A percentile compares a stretch with the other conserved stretches of the same genome.
phyloP scores from a whole-genome alignment of 1,140 invertebrate species.

The Ostrea edulis region DNA sequence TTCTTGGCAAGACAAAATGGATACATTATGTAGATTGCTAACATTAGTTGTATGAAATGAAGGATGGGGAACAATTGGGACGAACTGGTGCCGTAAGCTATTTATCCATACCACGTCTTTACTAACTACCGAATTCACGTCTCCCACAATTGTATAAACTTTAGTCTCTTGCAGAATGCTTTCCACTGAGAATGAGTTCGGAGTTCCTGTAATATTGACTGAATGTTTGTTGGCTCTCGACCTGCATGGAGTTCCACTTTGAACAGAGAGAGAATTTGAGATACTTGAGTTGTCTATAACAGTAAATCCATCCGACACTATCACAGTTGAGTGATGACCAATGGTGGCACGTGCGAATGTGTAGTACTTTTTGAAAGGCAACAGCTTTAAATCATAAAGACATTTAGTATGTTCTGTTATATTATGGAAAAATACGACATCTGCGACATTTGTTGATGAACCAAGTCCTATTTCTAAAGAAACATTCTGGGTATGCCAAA shows the following conservation, averaged over 20 bases:
- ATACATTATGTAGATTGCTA: not conserved
- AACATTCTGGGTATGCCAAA: conserved; percentile 58
- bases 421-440: conserved; percentile 49
- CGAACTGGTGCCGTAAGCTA: not conserved
- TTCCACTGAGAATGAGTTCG: not conserved
- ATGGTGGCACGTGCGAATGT: not conserved
- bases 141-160: not conserved
- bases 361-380: conserved; percentile 6
- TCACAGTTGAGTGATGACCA: conserved; percentile 20
- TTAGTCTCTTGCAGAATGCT: not conserved
- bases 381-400: not conserved
- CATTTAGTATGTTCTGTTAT: not conserved
- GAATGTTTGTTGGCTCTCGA: not conserved
- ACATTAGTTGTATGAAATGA: not conserved
- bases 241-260: conserved; percentile 27
- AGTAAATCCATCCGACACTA: conserved; percentile 37
- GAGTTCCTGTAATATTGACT: not conserved
- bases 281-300: conserved; percentile 36
- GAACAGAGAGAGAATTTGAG: not conserved
- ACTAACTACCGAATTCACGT: not conserved
- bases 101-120: not conserved
- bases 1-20: not conserved
- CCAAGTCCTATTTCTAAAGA: conserved; percentile 57
- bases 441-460: conserved; percentile 33
- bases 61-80: not conserved